Evolutionary conservation across 2,888 invertebrate species (phyloP), one percentile per base, ranked within the genome.

Genomic region (Tolmerus cingulatus): DNA sequence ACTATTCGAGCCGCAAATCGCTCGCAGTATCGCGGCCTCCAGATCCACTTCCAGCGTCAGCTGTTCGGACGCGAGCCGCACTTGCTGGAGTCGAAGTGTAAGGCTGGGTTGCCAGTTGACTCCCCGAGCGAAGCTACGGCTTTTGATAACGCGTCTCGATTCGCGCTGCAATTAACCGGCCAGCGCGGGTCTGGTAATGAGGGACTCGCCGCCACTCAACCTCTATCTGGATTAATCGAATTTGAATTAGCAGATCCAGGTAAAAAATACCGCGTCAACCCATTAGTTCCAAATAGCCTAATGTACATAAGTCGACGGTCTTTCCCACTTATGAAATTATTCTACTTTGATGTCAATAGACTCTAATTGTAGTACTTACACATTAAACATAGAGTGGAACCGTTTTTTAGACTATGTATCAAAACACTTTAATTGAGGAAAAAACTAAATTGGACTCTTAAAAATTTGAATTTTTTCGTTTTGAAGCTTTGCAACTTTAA

Each of bases 61-160:
- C 85, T 85, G 85, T 66, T 46, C 57, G 74, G 46, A 74, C 46
- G 55, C 74, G 34, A 81, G 37, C 82, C 57, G 34, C 19, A 23
- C 82, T 66, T 66, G n/a, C 46, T 74, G n/a, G 43, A 37, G 74
- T 74, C 46, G 51, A 85, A 43, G 1, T 37, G 19, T 46, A 27
- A 34, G 74, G 74, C 74, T 74, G 85, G 43, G 85, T 85, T 85
- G 85, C 85, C 85, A 85, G 85, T 43, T 85, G 74, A 43, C n/a
- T 43, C 51, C 74, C 23, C 4, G 57, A 57, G 19, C 8, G 40
- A 43, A 51, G 7, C n/a, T n/a, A 51, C 51, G 8, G 51, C 51
- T 1, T n/a, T n/a, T 19, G 7, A 51, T 51, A 51, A 23, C 23
- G 23, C 23, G 27, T 23, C 8, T 66, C 8, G 2, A 66, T 23